A percentile compares a stretch with the other conserved stretches of the same genome.
These are phyloP conservation scores for Procambarus clarkii DNA, from an alignment of 1,140 invertebrate species.

Conservation along the genomic window DNA sequence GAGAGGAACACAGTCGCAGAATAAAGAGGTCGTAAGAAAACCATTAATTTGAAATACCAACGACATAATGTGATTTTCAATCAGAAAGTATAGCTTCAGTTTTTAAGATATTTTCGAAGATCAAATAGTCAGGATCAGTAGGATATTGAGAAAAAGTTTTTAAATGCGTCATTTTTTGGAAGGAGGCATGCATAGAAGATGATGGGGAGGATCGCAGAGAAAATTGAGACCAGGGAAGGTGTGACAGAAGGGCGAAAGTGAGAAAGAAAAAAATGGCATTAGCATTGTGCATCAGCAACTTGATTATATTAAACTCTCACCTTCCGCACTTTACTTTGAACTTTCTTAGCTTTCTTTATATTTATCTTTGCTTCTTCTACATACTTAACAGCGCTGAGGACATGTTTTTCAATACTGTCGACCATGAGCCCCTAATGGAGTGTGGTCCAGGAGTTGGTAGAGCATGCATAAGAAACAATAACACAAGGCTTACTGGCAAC, in stretches of 20 bases:
- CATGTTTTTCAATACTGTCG: slow-evolving; percentile 31
- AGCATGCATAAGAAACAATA: too few species aligned
- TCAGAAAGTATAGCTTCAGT: too few species aligned
- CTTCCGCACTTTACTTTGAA: slow-evolving; percentile 19
- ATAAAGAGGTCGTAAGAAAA: not conserved
- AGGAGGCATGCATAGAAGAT: not conserved
- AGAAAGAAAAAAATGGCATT: not conserved
- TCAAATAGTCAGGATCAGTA: too few species aligned
- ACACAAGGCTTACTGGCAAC: too few species aligned
- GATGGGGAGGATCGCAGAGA: not conserved
- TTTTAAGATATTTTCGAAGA: too few species aligned
- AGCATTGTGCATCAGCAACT: not conserved
- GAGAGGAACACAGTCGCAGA: slow-evolving; percentile 50
- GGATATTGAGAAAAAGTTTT: not conserved
- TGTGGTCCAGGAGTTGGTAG: not conserved
- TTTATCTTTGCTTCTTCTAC: not conserved
- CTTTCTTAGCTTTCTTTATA: not conserved
- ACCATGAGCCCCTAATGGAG: not conserved
- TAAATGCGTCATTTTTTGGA: not conserved
- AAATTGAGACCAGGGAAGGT: not conserved
- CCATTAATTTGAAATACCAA: too few species aligned
- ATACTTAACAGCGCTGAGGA: not conserved
- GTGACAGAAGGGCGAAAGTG: not conserved
- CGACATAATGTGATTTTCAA: too few species aligned
- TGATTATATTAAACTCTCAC: not conserved